Conservation (phyloP, 2,797 vertebrate genomes). For the Knipowitschia caucasica region DNA sequence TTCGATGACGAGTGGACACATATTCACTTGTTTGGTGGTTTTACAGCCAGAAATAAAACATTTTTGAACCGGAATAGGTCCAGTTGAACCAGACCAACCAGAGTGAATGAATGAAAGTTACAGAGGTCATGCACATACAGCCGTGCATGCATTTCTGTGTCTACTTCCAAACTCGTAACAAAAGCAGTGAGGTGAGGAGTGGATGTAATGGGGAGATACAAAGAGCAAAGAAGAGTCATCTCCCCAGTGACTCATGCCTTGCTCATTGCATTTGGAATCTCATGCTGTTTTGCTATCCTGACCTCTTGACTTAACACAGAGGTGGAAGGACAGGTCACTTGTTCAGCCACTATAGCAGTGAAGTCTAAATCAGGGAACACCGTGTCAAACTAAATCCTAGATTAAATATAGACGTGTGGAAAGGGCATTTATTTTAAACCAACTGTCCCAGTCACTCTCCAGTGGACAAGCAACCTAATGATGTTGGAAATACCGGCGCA, state of each 20-base stretch:
- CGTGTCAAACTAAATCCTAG: slow-evolving; percentile 47
- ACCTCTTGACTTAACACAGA: slow-evolving; percentile 37
- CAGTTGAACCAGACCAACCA: no score
- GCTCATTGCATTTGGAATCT: slow-evolving; percentile 35
- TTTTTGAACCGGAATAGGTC: no score
- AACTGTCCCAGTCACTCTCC: slow-evolving; percentile 57
- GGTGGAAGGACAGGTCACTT: slow-evolving; percentile 46
- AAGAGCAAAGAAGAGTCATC: slow-evolving; percentile 61
- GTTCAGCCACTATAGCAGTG: slow-evolving; percentile 53
- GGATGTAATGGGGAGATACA: slow-evolving; percentile 36
- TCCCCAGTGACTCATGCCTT: slow-evolving; percentile 44
- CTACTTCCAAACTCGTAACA: slow-evolving; percentile 72
- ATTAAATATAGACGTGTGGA: slow-evolving; percentile 43
- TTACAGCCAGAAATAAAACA: no score
- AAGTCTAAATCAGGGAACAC: slow-evolving; percentile 60
- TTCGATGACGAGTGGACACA: no score
- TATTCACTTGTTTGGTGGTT: no score
- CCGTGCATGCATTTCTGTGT: slow-evolving; percentile 32
- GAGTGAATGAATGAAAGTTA: slow-evolving; percentile 49
- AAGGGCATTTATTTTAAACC: slow-evolving; percentile 54
- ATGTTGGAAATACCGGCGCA: slow-evolving; percentile 68
- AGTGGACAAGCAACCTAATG: slow-evolving; percentile 69
- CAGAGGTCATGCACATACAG: slow-evolving; percentile 47
- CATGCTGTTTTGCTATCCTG: slow-evolving; percentile 37
- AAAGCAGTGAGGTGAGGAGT: slow-evolving; percentile 50